Base-by-base conservation (phyloP, 2,797 vertebrate genomes). In the Heliangelus exortis region DNA sequence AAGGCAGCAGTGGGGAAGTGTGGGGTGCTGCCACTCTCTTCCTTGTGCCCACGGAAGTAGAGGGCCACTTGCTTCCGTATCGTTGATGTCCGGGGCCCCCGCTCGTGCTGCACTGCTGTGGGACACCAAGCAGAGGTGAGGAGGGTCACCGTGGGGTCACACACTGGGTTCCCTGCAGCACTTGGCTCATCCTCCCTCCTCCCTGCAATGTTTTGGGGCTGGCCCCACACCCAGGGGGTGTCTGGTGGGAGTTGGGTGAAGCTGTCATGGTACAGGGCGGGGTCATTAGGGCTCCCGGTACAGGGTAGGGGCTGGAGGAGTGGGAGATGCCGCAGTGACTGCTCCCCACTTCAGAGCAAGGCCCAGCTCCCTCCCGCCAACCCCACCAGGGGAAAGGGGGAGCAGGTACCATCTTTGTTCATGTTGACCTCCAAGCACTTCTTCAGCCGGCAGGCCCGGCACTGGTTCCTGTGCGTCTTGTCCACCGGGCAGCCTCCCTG, bases 371-470 rank as follows among this genome's bases (percentile, higher is more conserved):
- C 50, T 36, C 34, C 50, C 6, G 50, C 59, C 25, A 4, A 4
- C 50, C 73, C 55, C 26, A 1, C 59, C 39, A 17, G 55, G 29
- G 83, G 72, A 76, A 31, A 83, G 13, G 51, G 33, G 36, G 36
- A 82, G 83, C 72, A 92, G 97, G 97, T 98, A 99, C 99, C 99
- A 90, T 99, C 99, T 99, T 99, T 99, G 98, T 99, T 99, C 99
- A 99, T 99, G 98, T 99, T 99, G 97, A 99, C 99, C 98, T 99
- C 99, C 97, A 99, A 97, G 97, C 99, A 99, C 97, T 99, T 99
- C 98, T 99, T 99, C 98, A 99, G 98, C 72, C 99, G 99, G 97
- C 99, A 99, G 26, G 99, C 99, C 97, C 99, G 98, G 97, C 99
- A 99, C 96, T 99, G 99, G 98, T 99, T 99, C 97, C 99, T 98